phyloP scores from a whole-genome alignment of 2,113 vertebrate species.

The Neomonachus schauinslandi region DNA sequence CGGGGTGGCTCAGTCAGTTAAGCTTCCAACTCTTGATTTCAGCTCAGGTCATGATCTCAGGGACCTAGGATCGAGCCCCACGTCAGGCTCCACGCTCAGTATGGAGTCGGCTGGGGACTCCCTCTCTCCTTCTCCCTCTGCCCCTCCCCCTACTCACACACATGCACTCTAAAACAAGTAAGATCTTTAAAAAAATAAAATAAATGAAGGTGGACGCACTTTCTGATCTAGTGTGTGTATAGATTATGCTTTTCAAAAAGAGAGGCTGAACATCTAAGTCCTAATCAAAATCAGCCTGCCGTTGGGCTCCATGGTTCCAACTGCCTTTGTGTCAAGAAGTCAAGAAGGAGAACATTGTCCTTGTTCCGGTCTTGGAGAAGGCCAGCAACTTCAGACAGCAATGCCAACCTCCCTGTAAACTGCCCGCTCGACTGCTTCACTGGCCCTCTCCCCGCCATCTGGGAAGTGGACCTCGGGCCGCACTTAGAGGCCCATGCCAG shows the following conservation, averaged over 20 bases:
- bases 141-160: not conserved
- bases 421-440: not conserved
- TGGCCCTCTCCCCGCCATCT: rapidly evolving
- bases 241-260: not conserved
- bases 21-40: not conserved
- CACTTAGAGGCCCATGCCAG: not conserved
- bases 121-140: not conserved
- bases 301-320: not conserved
- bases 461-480: not conserved
- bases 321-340: not conserved
- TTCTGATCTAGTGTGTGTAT: not conserved
- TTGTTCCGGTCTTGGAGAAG: not conserved
- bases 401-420: not conserved
- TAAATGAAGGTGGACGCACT: not conserved
- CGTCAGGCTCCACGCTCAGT: not conserved
- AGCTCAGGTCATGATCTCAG: not conserved
- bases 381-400: not conserved
- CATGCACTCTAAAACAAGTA: not conserved
- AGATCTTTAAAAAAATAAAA: not conserved
- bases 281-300: not conserved
- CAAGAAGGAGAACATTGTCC: not conserved
- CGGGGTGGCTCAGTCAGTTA: not conserved
- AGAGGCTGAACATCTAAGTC: not conserved
- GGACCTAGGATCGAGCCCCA: not conserved
- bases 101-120: not conserved